Evolutionary conservation across 2,797 vertebrate species (phyloP), one percentile per base, ranked within the genome.

Genomic region (Chelon labrosus): DNA sequence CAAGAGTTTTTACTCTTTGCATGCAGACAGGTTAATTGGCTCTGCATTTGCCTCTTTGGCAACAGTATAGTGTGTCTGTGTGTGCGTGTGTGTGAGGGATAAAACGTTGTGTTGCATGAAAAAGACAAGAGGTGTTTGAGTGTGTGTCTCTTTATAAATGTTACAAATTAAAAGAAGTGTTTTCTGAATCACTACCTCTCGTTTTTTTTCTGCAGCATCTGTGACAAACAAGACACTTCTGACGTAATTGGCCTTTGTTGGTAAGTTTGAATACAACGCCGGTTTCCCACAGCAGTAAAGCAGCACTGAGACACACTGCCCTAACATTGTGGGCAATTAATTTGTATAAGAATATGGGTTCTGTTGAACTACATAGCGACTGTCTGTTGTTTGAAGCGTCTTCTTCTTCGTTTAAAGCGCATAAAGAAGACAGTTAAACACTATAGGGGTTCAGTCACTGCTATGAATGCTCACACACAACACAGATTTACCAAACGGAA

Each of bases 401-500:
- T 27, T 27, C 25, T 3, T 27, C 25, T 27, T 27, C n/a, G 11
- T 62, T 25, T 11, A 3, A 64, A 59, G n/a, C 52, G 52, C 25
- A 47, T 20, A 54, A 63, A 56, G 19, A 39, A 51, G 17, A 50
- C 2, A 35, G 16, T 6, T 22, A 17, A 13, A 69, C 65, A 19
- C 25, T 60, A 50, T 10, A 56, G 58, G 46, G 47, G 39, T 64
- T 65, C 65, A 65, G 71, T 70, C 59, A 35, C 37, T 47, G 58
- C 57, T 71, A 62, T 61, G 19, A 77, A 35, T 39, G 62, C 69
- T 79, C 59, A 37, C 52, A 65, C 54, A 73, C 67, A 73, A 53
- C 57, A 58, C 52, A 75, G 41, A 84, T 77, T 79, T 67, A 79
- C 63, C 50, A 74, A 70, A 86, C 86, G 76, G 70, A 85, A 88